Conservation (phyloP, 1,140 invertebrate species). For the fruit fly (Drosophila melanogaster) region DNA sequence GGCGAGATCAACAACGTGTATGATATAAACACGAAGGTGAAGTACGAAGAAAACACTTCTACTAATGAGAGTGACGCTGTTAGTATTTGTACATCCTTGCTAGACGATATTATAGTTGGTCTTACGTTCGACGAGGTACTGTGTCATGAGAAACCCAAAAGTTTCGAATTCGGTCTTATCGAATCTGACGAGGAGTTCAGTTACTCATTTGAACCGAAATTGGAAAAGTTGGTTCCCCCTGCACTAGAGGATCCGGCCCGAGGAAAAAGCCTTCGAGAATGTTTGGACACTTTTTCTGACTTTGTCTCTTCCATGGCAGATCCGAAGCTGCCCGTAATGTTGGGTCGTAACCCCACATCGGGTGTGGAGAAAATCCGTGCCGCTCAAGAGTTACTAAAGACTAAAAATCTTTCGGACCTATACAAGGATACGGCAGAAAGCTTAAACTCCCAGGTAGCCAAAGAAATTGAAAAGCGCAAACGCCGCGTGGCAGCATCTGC, state of each 20-base stretch:
- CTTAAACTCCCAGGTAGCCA: conserved; percentile 41
- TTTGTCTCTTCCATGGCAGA: conserved; percentile 38
- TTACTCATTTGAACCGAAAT: conserved; percentile 54
- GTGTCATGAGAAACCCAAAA: conserved; percentile 21
- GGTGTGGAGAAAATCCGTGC: conserved; percentile 47
- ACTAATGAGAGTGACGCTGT: not conserved
- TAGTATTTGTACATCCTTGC: conserved; percentile 27
- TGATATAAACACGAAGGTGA: conserved; percentile 17
- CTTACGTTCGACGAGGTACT: conserved; percentile 23
- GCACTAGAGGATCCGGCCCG: conserved; percentile 56
- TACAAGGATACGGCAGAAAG: conserved; percentile 44
- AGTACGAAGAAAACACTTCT: conserved; percentile 9
- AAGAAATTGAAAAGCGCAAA: conserved; percentile 34
- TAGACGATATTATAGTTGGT: conserved; percentile 53
- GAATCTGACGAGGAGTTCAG: conserved; percentile 73
- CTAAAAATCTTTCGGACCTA: conserved; percentile 24
- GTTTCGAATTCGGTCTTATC: conserved; percentile 58
- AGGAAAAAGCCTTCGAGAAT: conserved; percentile 64
- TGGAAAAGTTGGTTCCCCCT: conserved; percentile 28
- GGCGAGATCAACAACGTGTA: conserved; percentile 41
- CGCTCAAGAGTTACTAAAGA: conserved; percentile 47
- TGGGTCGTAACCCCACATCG: conserved; percentile 1
- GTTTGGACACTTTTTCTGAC: conserved; percentile 49
- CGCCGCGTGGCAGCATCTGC: conserved; percentile 41
- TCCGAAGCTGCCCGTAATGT: not conserved